Conservation (phyloP, 2,113 vertebrate genomes). For the Indicator maculatus region DNA sequence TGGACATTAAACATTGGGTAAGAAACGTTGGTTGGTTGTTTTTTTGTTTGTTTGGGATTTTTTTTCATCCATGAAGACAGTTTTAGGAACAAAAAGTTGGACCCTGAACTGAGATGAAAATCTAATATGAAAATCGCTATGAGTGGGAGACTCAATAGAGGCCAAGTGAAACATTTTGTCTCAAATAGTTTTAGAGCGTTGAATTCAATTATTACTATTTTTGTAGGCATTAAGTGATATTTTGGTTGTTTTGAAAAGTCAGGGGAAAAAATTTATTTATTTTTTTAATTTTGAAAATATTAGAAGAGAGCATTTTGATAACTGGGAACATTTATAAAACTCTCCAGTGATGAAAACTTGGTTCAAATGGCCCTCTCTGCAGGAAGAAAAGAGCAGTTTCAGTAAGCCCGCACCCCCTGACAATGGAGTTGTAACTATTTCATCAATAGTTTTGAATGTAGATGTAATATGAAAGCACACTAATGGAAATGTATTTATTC, state of each 20-base stretch:
- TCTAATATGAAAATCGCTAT: neutral
- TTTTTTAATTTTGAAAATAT: neutral
- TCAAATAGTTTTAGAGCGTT: neutral
- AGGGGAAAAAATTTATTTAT: neutral
- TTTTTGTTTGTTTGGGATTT: neutral
- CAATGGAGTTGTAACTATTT: neutral
- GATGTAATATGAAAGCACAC: neutral
- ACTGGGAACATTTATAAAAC: neutral
- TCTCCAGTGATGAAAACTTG: neutral
- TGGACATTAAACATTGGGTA: neutral
- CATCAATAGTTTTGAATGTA: neutral
- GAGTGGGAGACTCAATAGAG: neutral
- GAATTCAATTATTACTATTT: conserved; percentile 22
- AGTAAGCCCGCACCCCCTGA: neutral
- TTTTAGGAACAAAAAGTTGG: neutral
- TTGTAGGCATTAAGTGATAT: neutral
- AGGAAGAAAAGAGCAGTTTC: neutral
- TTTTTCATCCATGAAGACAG: neutral
- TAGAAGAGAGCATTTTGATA: neutral
- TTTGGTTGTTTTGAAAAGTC: neutral
- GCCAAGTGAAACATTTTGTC: conserved; percentile 13
- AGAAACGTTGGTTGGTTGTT: neutral
- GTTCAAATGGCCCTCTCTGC: neutral
- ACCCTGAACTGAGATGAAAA: neutral
- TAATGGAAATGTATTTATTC: neutral